Percentiles rank a stretch among this genome's conserved stretches.
Conservation (phyloP, 2,113 vertebrate species). For the Plecotus auritus region DNA sequence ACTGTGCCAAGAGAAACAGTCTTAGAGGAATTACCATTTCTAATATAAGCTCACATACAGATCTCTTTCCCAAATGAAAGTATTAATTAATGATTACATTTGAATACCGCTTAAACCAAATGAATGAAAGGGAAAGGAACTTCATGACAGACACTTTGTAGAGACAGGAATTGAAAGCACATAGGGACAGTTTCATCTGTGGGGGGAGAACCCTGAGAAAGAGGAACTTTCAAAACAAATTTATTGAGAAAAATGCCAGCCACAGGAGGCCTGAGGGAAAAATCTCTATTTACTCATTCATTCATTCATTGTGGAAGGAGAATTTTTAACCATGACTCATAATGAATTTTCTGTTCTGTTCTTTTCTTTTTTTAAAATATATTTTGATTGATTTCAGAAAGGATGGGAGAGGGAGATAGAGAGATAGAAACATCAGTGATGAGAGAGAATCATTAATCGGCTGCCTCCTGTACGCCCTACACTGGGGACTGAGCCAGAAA, state of each 20-base stretch:
- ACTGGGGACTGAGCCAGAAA: no score
- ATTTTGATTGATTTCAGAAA: no score
- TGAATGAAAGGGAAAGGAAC: conserved; percentile 64
- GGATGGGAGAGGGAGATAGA: no score
- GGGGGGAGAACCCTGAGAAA: conserved; percentile 25
- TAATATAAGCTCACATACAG: neutral
- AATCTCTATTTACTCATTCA: neutral
- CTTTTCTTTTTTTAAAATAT: no score
- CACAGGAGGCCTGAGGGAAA: neutral
- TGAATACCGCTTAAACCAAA: conserved; percentile 28
- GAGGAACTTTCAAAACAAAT: conserved; percentile 47
- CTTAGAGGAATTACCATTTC: neutral
- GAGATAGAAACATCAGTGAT: no score
- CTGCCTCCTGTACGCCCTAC: no score
- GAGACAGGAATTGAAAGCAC: conserved; percentile 55
- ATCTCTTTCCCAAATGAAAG: neutral
- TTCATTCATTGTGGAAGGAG: neutral
- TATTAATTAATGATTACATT: neutral
- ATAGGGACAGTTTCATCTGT: neutral
- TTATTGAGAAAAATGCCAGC: neutral
- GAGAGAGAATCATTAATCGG: no score
- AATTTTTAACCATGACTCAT: neutral
- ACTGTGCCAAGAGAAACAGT: neutral
- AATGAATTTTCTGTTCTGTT: neutral
- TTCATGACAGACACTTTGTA: neutral